These are phyloP conservation scores for Oreohelix idahoensis DNA, from an alignment of 1,140 invertebrate species.

Conservation along the genomic window DNA sequence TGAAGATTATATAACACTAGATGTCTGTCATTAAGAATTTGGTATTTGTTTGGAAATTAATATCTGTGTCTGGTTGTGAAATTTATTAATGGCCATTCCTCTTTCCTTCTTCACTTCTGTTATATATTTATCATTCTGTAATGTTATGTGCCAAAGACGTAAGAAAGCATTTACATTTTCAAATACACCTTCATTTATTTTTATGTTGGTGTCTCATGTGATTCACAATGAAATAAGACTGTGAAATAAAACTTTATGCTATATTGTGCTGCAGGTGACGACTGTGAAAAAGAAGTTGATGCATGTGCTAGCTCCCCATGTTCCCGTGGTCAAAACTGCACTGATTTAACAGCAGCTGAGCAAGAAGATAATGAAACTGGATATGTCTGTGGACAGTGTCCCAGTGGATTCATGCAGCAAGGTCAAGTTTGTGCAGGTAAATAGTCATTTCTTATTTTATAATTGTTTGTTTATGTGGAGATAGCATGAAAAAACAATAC, in stretches of 20 bases:
- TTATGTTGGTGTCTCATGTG: neutral
- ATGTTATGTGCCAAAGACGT: too few species aligned
- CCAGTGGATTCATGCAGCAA: neutral
- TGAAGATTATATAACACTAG: too few species aligned
- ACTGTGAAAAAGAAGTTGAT: conserved; percentile 23
- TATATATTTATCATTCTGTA: too few species aligned
- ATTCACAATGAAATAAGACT: neutral
- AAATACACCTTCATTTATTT: neutral
- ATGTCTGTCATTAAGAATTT: too few species aligned
- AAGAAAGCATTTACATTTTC: too few species aligned
- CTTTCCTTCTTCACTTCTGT: too few species aligned
- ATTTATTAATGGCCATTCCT: too few species aligned
- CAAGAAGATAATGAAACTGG: neutral
- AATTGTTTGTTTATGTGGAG: too few species aligned
- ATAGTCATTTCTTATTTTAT: too few species aligned
- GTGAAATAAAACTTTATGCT: neutral
- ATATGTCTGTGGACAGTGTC: neutral
- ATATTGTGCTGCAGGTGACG: neutral
- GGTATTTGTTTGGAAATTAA: too few species aligned
- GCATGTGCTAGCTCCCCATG: neutral
- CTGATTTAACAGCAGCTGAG: conserved; percentile 2
- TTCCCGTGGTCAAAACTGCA: neutral
- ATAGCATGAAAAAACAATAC: too few species aligned
- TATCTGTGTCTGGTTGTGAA: too few species aligned
- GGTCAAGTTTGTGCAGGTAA: neutral